phyloP scores from a whole-genome alignment of 2,113 vertebrate species.

The Embiotoca jacksoni region DNA sequence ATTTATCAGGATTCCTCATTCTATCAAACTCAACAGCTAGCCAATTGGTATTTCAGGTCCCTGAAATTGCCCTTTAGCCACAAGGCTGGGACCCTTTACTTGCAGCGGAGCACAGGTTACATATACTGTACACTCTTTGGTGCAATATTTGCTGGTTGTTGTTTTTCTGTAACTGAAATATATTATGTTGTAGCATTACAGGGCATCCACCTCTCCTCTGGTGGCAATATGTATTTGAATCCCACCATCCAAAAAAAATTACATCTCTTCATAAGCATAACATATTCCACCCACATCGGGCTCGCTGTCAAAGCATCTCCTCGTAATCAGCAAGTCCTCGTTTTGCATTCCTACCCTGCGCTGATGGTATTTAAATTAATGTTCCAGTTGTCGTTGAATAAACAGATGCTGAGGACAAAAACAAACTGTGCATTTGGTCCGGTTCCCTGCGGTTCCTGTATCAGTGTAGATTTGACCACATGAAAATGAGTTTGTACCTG shows the following conservation, averaged over 20 bases:
- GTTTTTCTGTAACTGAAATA: neutral
- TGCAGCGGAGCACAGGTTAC: slow-evolving; percentile 2
- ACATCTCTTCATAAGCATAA: slow-evolving; percentile 23
- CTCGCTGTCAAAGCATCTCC: slow-evolving; percentile 37
- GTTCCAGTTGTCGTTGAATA: slow-evolving; percentile 19
- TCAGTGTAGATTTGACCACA: slow-evolving; percentile 1
- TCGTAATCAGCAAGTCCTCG: slow-evolving; percentile 1
- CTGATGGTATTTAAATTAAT: slow-evolving; percentile 27
- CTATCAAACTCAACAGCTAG: slow-evolving; percentile 70
- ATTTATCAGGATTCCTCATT: slow-evolving; percentile 72
- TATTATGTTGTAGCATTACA: slow-evolving; percentile 22
- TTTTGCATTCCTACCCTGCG: slow-evolving; percentile 24
- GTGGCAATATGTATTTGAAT: slow-evolving; percentile 31
- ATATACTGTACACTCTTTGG: neutral
- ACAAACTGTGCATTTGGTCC: neutral
- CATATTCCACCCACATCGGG: slow-evolving; percentile 46
- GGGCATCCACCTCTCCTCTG: neutral
- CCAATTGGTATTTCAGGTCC: slow-evolving; percentile 64
- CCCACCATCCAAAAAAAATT: slow-evolving; percentile 4
- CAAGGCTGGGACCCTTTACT: slow-evolving; percentile 40
- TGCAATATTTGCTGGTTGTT: slow-evolving; percentile 11
- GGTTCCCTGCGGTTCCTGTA: neutral
- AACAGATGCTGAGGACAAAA: slow-evolving; percentile 10
- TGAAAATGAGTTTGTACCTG: slow-evolving; percentile 1
- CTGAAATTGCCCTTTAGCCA: slow-evolving; percentile 65